Percentiles rank a stretch among this genome's conserved stretches.
Conservation (phyloP, 2,797 vertebrate genomes). For the Eutrigla gurnardus region DNA sequence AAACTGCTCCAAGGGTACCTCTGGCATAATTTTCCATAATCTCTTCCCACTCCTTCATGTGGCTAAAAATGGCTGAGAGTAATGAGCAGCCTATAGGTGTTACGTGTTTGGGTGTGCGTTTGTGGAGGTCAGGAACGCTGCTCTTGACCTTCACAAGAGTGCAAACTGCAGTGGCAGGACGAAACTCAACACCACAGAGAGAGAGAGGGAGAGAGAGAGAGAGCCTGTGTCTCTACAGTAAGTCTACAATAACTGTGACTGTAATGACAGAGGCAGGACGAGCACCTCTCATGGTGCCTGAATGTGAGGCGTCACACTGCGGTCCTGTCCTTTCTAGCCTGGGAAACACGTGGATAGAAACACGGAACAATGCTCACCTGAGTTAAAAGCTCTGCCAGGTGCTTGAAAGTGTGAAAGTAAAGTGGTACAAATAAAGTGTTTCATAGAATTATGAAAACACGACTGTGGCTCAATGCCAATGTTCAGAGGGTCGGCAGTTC, state of each 20-base stretch:
- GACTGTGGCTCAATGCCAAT: too few relatives aligned
- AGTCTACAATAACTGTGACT: slow-evolving; percentile 54
- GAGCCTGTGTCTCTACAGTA: slow-evolving; percentile 36
- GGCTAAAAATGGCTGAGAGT: slow-evolving; percentile 55
- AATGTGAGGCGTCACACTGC: slow-evolving; percentile 53
- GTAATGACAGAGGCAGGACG: slow-evolving; percentile 58
- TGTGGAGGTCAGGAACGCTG: slow-evolving; percentile 67
- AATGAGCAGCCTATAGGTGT: slow-evolving; percentile 50
- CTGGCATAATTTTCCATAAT: slow-evolving; percentile 61
- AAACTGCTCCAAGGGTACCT: slow-evolving; percentile 54
- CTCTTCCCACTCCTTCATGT: slow-evolving; percentile 36
- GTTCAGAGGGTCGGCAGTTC: too few relatives aligned
- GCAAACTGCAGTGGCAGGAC: slow-evolving; percentile 75
- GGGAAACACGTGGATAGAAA: slow-evolving; percentile 14
- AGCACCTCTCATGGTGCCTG: slow-evolving; percentile 58
- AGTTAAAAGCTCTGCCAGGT: neutral
- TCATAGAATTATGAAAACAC: neutral
- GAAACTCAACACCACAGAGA: slow-evolving; percentile 73
- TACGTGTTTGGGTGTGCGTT: slow-evolving; percentile 51
- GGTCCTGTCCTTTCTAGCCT: slow-evolving; percentile 28
- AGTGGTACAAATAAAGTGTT: neutral
- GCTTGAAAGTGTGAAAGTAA: neutral
- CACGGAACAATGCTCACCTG: neutral
- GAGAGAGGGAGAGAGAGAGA: neutral
- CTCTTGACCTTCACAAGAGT: slow-evolving; percentile 74